These are phyloP conservation scores for Eueremaeus valkanovi DNA, from an alignment of 2,888 invertebrate species.

Conservation along the genomic window DNA sequence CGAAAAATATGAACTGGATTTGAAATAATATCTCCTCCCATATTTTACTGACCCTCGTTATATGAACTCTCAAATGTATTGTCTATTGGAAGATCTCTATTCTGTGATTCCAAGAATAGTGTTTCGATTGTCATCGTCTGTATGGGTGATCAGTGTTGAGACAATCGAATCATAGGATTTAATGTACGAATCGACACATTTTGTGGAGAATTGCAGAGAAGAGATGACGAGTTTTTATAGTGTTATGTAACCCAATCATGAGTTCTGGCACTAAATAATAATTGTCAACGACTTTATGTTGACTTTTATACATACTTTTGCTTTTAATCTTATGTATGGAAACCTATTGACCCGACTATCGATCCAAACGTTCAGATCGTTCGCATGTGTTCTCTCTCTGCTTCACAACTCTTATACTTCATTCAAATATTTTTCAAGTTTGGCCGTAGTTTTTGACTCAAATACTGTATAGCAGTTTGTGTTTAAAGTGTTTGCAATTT, in stretches of 20 bases:
- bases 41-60: too few species aligned
- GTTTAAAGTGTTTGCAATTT: not conserved
- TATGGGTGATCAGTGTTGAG: not conserved
- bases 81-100: too few species aligned
- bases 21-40: too few species aligned
- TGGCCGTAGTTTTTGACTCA: too few species aligned
- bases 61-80: too few species aligned
- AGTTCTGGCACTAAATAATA: slow-evolving; percentile 13
- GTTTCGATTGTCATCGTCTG: not conserved
- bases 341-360: not conserved
- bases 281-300: slow-evolving; percentile 6
- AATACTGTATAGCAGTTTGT: not conserved
- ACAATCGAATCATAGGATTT: not conserved
- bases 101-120: too few species aligned
- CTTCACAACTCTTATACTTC: too few species aligned
- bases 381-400: too few species aligned
- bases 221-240: not conserved
- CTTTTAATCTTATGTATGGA: slow-evolving; percentile 1
- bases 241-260: not conserved
- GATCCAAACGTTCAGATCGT: not conserved
- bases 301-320: slow-evolving; percentile 17
- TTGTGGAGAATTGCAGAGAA: too few species aligned
- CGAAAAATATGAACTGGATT: too few species aligned
- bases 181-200: not conserved
- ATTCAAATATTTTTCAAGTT: too few species aligned